Evolutionary conservation across 2,113 vertebrate genomes (phyloP).

Genomic region (Dermatemys mawii): DNA sequence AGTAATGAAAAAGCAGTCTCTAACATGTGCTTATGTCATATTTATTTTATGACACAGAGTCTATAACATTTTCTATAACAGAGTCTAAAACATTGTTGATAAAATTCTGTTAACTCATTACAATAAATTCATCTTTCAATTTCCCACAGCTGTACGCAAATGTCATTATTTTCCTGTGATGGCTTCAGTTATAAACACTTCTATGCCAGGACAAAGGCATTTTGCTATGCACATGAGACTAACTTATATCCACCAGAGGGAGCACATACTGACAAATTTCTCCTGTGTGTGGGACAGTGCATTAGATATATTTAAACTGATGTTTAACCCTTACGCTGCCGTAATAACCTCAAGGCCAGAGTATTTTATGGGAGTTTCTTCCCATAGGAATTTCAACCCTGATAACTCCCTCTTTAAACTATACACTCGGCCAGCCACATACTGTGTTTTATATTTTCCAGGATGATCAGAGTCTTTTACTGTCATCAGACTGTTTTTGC

Average conservation of each 20-base stretch:
- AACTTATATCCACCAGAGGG: neutral
- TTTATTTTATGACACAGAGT: neutral
- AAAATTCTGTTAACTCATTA: neutral
- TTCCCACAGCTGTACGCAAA: neutral
- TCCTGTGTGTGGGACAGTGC: neutral
- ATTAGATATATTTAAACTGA: neutral
- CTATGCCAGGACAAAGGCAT: neutral
- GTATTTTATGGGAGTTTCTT: fast-evolving
- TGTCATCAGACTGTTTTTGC: neutral
- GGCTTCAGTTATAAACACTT: neutral
- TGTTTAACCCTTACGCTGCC: neutral
- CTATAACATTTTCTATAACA: neutral
- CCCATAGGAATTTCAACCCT: neutral
- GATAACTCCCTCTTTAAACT: neutral
- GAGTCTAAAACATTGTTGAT: neutral
- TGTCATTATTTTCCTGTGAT: neutral
- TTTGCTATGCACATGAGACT: neutral
- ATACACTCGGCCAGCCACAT: neutral
- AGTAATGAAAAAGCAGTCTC: neutral
- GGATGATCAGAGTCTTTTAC: neutral
- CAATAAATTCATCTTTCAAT: fast-evolving
- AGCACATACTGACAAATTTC: neutral
- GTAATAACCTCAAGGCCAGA: neutral
- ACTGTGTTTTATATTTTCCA: neutral
- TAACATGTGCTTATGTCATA: neutral